phyloP scores from a whole-genome alignment of 35 echinoderm and acorn worm genomes.

The Lytechinus variegatus region DNA sequence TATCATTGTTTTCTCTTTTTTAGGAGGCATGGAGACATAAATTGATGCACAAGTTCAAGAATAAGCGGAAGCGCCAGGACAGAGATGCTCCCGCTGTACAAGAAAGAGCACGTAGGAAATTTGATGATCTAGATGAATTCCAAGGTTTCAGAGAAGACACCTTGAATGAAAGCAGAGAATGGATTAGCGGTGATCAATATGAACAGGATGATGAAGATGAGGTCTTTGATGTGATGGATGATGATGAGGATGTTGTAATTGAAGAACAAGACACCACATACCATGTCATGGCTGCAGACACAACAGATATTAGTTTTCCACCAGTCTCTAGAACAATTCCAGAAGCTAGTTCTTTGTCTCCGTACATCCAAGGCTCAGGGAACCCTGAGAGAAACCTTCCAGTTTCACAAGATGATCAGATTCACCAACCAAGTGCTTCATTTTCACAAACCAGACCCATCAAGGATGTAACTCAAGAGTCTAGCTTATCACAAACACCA shows the following conservation, averaged over 20 bases:
- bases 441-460: not conserved
- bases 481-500: not conserved
- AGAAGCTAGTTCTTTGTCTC: not conserved
- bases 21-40: constrained; percentile 33
- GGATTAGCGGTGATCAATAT: not conserved
- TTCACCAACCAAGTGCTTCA: not conserved
- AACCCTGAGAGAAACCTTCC: not conserved
- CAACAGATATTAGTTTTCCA: not conserved
- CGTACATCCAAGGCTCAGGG: not conserved
- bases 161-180: not conserved
- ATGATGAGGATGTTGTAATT: not conserved
- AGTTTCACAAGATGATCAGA: not conserved
- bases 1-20: not conserved
- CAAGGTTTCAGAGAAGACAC: not conserved
- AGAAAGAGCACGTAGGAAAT: not conserved
- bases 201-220: not conserved
- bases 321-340: not conserved
- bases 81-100: not conserved
- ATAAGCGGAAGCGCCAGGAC: constrained; percentile 14
- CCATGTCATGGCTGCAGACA: constrained; percentile 26
- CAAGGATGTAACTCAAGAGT: not conserved
- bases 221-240: not conserved
- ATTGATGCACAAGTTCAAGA: constrained; percentile 49
- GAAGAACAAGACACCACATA: not conserved
- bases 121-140: not conserved